Conservation (phyloP, 1,140 invertebrate species). For the Diuraphis noxia region DNA sequence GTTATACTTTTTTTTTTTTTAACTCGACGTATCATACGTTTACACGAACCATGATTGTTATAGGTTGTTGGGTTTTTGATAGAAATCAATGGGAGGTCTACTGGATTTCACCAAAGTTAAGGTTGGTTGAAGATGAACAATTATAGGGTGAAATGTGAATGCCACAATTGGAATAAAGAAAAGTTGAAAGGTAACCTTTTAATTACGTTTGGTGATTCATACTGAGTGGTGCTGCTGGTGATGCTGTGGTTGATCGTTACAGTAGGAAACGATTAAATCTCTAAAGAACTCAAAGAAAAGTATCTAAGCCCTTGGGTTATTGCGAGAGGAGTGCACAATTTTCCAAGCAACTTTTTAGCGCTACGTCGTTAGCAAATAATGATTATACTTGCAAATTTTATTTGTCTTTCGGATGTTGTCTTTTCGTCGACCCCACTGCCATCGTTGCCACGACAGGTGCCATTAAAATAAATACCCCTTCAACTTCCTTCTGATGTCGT, state of each 20-base stretch:
- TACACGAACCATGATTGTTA: neutral
- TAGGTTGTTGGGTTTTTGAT: neutral
- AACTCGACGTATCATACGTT: neutral
- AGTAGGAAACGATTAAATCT: constrained; percentile 16
- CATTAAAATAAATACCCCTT: constrained; percentile 22
- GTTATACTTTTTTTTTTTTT: neutral
- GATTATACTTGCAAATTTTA: constrained; percentile 37
- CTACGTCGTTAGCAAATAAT: constrained; percentile 25
- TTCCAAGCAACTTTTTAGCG: constrained; percentile 5
- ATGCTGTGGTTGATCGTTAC: neutral
- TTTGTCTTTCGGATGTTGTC: constrained; percentile 30
- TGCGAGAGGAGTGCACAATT: neutral
- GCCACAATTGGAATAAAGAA: neutral
- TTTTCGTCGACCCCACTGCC: neutral
- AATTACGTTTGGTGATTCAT: neutral
- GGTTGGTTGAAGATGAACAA: neutral
- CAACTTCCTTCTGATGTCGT: neutral
- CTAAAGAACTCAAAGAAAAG: neutral
- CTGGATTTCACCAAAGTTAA: neutral
- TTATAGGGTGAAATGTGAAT: neutral
- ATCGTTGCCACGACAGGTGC: neutral
- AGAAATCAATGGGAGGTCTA: neutral
- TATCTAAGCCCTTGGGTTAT: constrained; percentile 12
- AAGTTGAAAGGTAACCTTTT: neutral
- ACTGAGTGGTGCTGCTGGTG: neutral